Conservation (phyloP, 2,113 vertebrate species). For the Pteruthius melanotis region DNA sequence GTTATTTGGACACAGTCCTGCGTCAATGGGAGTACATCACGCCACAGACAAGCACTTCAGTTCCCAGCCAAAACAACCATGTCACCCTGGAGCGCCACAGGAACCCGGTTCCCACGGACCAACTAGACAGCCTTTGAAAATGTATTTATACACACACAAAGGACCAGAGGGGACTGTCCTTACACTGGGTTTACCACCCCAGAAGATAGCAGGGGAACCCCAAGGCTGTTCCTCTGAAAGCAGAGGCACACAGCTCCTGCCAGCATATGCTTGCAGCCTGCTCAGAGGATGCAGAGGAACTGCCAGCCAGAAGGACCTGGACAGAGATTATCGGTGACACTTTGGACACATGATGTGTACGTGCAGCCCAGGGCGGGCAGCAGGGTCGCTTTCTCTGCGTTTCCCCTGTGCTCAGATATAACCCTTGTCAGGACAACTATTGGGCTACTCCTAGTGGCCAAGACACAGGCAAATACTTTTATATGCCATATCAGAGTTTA, state of each 20-base stretch:
- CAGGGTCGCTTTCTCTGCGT: neutral
- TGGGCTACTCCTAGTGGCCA: neutral
- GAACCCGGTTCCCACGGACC: neutral
- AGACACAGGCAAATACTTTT: neutral
- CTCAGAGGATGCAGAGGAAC: neutral
- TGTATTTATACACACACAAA: neutral
- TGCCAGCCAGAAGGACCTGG: neutral
- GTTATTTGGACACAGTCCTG: neutral
- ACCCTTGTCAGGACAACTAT: neutral
- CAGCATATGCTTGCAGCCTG: neutral
- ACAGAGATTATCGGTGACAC: slow-evolving; percentile 1
- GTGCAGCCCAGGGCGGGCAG: neutral
- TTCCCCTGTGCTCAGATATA: neutral
- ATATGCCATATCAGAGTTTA: neutral
- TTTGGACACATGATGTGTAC: slow-evolving; percentile 5
- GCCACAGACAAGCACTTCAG: neutral
- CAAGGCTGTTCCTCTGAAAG: neutral
- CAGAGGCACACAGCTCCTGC: neutral
- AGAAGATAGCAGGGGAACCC: neutral
- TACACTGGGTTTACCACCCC: neutral
- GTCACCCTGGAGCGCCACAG: neutral
- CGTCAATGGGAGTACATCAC: neutral
- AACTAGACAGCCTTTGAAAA: neutral
- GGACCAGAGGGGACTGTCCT: neutral
- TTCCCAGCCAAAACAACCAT: neutral